phyloP scores from a whole-genome alignment of 2,113 vertebrate genomes.

The Arenaria interpres region DNA sequence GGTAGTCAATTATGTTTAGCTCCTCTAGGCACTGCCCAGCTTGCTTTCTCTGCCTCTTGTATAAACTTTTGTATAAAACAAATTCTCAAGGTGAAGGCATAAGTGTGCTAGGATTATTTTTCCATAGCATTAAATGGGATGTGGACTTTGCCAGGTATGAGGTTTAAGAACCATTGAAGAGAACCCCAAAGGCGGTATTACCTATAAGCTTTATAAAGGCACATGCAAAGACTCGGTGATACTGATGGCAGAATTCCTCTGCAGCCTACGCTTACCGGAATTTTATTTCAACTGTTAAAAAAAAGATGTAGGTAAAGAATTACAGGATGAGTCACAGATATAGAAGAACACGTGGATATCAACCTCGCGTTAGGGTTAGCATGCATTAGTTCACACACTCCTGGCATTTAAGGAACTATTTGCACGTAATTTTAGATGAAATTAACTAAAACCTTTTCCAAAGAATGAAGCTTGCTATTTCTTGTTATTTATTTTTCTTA shows the following conservation, averaged over 20 bases:
- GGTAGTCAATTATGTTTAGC: neutral
- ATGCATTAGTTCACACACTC: neutral
- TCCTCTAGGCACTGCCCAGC: neutral
- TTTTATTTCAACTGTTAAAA: neutral
- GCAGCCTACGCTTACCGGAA: neutral
- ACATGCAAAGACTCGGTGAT: neutral
- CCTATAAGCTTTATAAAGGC: neutral
- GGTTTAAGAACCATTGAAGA: neutral
- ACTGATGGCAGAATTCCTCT: neutral
- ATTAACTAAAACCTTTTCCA: neutral
- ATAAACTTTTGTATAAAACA: neutral
- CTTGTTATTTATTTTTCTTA: conserved; percentile 52
- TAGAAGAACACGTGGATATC: neutral
- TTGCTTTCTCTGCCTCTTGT: neutral
- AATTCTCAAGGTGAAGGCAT: neutral
- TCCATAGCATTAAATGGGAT: neutral
- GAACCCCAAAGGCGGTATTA: neutral
- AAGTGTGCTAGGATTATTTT: neutral
- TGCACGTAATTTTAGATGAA: neutral
- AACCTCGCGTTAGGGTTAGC: neutral
- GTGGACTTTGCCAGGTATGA: neutral
- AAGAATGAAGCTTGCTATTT: neutral
- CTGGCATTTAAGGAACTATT: neutral
- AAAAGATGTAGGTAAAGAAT: neutral
- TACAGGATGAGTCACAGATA: neutral